Percentiles rank a stretch among this genome's conserved stretches.
Evolutionary conservation across 92 coral and sea anemone species (phyloP).

Genomic region (Pocillopora grandis): DNA sequence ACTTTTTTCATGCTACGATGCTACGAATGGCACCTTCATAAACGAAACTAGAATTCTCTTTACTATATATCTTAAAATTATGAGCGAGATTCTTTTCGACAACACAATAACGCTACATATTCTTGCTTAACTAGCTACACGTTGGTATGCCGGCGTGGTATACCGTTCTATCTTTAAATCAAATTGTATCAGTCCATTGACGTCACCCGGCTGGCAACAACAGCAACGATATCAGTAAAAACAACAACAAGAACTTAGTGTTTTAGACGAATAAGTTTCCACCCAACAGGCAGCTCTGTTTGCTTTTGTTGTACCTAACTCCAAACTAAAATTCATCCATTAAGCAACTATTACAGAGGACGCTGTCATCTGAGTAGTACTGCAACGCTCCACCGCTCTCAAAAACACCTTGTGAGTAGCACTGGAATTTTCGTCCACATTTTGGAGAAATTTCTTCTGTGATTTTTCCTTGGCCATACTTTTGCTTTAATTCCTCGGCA

Average conservation of each 20-base stretch:
- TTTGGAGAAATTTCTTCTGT: too few species aligned
- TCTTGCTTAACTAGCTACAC: not conserved
- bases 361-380: not conserved
- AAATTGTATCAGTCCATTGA: not conserved
- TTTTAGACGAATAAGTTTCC: not conserved
- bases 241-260: not conserved
- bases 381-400: not conserved
- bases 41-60: not conserved
- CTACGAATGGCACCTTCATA: not conserved
- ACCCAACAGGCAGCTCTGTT: not conserved
- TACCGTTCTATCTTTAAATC: not conserved
- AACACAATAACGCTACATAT: not conserved
- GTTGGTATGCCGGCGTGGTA: not conserved
- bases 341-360: not conserved
- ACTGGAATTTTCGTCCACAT: not conserved
- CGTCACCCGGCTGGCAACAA: not conserved
- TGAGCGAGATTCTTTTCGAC: not conserved
- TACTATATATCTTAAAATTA: not conserved
- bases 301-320: not conserved
- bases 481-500: not conserved
- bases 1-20: not conserved
- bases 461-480: not conserved
- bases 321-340: not conserved
- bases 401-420: not conserved
- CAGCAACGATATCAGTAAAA: not conserved